phyloP scores from a whole-genome alignment of 2,888 invertebrate species.

The Macrophya alboannulata region DNA sequence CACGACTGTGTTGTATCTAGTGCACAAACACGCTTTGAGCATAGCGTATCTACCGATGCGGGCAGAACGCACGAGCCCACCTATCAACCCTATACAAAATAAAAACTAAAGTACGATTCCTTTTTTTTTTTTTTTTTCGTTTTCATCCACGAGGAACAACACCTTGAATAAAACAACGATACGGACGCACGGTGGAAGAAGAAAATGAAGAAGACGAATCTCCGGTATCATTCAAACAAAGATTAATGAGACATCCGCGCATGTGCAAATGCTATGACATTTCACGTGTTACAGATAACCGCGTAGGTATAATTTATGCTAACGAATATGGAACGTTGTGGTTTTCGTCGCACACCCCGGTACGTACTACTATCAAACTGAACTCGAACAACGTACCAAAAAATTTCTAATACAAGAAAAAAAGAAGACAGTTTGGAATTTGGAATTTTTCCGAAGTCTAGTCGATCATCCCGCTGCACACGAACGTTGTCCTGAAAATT shows the following conservation, averaged over 20 bases:
- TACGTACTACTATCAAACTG: too few species aligned
- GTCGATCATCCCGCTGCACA: background rate
- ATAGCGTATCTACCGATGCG: background rate
- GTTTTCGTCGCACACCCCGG: background rate
- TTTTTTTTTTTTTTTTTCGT: too few species aligned
- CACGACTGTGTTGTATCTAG: constrained; percentile 15
- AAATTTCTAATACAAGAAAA: background rate
- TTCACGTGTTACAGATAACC: background rate
- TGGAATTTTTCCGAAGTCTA: background rate
- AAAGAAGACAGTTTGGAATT: too few species aligned
- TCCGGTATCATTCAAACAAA: background rate
- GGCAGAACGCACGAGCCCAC: constrained; percentile 9
- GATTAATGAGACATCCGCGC: background rate
- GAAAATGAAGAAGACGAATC: background rate
- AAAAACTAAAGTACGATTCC: background rate
- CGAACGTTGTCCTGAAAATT: background rate
- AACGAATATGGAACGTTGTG: constrained; percentile 3
- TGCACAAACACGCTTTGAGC: background rate
- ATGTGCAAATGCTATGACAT: background rate
- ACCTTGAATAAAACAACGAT: background rate
- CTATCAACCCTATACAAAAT: constrained; percentile 15
- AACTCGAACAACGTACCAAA: background rate
- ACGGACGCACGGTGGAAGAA: background rate
- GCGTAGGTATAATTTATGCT: background rate
- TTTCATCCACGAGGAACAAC: constrained; percentile 2